Evolutionary conservation across 2,113 vertebrate genomes (phyloP).

Genomic region (Paramormyrops kingsleyae): DNA sequence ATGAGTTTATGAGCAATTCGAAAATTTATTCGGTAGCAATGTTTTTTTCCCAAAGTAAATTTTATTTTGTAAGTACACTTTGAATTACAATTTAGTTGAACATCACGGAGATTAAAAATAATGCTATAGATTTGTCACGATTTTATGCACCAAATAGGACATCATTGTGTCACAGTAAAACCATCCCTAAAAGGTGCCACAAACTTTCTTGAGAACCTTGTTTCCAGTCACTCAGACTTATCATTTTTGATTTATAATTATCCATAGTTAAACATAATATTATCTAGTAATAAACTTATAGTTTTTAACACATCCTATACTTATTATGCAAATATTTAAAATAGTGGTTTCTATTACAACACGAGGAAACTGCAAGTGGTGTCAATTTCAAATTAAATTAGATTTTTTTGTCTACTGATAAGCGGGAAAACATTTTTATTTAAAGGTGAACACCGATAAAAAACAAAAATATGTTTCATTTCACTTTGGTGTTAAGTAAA

Average conservation of each 20-base stretch:
- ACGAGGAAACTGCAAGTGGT: background rate
- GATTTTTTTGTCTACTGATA: background rate
- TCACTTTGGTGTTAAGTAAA: background rate
- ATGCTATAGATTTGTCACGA: background rate
- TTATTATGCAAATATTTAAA: background rate
- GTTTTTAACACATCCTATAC: background rate
- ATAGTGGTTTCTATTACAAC: background rate
- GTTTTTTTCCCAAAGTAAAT: background rate
- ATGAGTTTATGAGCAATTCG: background rate
- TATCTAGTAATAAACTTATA: background rate
- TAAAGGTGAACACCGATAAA: background rate
- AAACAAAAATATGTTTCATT: background rate
- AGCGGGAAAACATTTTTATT: background rate
- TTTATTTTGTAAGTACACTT: background rate
- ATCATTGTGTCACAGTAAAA: constrained; percentile 49
- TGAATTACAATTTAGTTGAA: rapidly evolving
- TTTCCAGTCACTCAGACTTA: background rate
- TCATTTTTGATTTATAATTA: background rate
- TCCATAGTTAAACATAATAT: background rate
- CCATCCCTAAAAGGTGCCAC: constrained; percentile 37
- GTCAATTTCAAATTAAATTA: background rate
- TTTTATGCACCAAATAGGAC: constrained; percentile 54
- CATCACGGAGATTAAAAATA: background rate
- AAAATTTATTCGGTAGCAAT: background rate
- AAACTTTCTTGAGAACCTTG: constrained; percentile 31